Conservation (phyloP, 2,888 invertebrate genomes). For the Phyto melanocephala region DNA sequence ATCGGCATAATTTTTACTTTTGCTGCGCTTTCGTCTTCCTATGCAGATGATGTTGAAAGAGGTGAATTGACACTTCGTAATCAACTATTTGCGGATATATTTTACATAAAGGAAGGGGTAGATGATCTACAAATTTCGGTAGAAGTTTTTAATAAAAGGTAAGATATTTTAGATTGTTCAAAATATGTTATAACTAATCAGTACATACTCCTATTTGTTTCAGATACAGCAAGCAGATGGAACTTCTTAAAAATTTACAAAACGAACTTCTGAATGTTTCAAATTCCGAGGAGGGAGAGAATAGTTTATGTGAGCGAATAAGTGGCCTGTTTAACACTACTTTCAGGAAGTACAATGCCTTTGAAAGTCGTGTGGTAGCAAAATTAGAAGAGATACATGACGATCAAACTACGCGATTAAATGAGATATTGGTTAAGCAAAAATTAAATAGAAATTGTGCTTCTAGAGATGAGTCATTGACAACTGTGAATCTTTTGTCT, state of each 20-base stretch:
- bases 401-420: conserved; percentile 29
- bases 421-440: conserved; percentile 19
- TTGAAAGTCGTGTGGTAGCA: conserved; percentile 29
- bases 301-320: conserved; percentile 11
- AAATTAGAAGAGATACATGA: conserved; percentile 45
- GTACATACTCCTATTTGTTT: not conserved
- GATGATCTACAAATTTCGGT: conserved; percentile 21
- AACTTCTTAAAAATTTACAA: conserved; percentile 22
- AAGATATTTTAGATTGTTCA: not conserved
- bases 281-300: not conserved
- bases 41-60: not conserved
- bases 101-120: conserved; percentile 32
- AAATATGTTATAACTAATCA: not conserved
- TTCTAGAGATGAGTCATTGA: not conserved
- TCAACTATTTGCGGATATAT: conserved; percentile 45
- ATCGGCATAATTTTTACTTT: not conserved
- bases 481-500: not conserved
- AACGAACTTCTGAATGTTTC: not conserved
- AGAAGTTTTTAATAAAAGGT: conserved; percentile 48
- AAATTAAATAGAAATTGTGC: conserved; percentile 29
- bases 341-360: conserved; percentile 20
- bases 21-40: not conserved
- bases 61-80: conserved; percentile 31
- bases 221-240: conserved; percentile 37
- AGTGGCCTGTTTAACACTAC: conserved; percentile 25